Percentiles rank a stretch among this genome's conserved stretches.
These are phyloP conservation scores for Sparus aurata DNA, from an alignment of 2,797 vertebrate genomes.

Conservation along the genomic window DNA sequence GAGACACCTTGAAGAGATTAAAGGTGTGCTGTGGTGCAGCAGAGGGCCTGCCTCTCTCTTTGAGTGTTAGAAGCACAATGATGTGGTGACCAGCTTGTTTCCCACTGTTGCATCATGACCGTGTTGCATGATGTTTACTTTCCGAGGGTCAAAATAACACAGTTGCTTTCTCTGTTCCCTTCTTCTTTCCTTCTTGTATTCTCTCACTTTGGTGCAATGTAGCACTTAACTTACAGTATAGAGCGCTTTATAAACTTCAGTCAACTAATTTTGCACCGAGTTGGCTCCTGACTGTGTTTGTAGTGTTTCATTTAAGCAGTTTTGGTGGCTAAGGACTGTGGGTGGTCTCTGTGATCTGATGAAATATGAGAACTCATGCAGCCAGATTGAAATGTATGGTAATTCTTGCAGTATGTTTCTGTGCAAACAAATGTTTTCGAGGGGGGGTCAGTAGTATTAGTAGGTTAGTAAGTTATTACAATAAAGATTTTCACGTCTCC, in stretches of 20 bases:
- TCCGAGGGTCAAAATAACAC: constrained; percentile 54
- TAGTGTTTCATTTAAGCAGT: not conserved
- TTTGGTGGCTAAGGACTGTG: not conserved
- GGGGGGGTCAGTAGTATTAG: too few relatives aligned
- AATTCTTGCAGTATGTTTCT: not conserved
- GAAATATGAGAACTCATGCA: not conserved
- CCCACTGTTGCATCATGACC: constrained; percentile 71
- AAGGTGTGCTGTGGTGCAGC: constrained; percentile 39
- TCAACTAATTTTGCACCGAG: not conserved
- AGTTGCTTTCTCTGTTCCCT: constrained; percentile 24
- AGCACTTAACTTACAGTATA: constrained; percentile 12
- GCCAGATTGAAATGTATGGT: not conserved
- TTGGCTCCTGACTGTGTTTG: not conserved
- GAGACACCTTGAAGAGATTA: constrained; percentile 51
- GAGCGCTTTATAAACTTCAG: constrained; percentile 25
- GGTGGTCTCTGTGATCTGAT: not conserved
- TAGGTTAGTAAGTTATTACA: too few relatives aligned
- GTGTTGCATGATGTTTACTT: constrained; percentile 61
- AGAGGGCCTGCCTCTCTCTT: constrained; percentile 41
- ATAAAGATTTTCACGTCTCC: too few relatives aligned
- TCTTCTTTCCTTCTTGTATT: constrained; percentile 18
- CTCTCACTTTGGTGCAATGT: not conserved
- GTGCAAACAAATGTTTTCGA: too few relatives aligned
- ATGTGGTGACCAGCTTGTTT: constrained; percentile 62
- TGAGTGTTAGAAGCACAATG: constrained; percentile 43